Percentiles rank a stretch among this genome's conserved stretches.
phyloP scores from a whole-genome alignment of 2,888 invertebrate species.

The Cataglyphis altisquamis region DNA sequence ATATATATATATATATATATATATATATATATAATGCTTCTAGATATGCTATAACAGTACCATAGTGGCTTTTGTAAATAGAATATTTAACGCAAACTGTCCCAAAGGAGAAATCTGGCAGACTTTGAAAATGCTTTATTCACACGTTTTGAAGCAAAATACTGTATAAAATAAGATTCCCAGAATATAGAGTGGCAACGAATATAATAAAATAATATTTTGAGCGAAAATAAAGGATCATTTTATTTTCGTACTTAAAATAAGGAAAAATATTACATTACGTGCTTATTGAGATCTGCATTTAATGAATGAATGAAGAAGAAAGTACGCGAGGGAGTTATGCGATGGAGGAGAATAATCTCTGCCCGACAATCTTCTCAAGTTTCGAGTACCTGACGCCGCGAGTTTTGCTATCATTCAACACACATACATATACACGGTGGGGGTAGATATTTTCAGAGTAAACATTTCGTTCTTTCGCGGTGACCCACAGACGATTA shows the following conservation, averaged over 20 bases:
- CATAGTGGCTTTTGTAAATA: slow-evolving; percentile 20
- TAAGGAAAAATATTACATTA: background rate
- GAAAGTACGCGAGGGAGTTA: background rate
- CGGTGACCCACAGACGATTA: slow-evolving; percentile 50
- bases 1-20: background rate
- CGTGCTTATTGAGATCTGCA: background rate
- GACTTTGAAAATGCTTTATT: slow-evolving; percentile 45
- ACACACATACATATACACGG: background rate
- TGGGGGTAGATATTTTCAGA: slow-evolving; percentile 65
- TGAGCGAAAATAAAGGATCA: background rate
- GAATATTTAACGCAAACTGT: slow-evolving; percentile 42
- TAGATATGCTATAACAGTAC: background rate
- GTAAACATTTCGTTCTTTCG: slow-evolving; percentile 62
- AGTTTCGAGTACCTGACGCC: slow-evolving; percentile 42
- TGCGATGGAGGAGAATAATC: slow-evolving; percentile 24
- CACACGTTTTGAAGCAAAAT: slow-evolving; percentile 16
- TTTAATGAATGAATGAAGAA: background rate
- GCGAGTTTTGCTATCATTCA: slow-evolving; percentile 51
- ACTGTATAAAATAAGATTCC: background rate
- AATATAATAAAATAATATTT: background rate
- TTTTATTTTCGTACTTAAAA: background rate
- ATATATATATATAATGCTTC: background rate
- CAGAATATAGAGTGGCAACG: background rate
- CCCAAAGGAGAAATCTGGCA: slow-evolving; percentile 38
- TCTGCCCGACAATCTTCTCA: slow-evolving; percentile 37